A percentile compares a stretch with the other conserved stretches of the same genome.
These are phyloP conservation scores for Rhamphomyia laevipes DNA, from an alignment of 2,888 invertebrate genomes.

Conservation along the genomic window DNA sequence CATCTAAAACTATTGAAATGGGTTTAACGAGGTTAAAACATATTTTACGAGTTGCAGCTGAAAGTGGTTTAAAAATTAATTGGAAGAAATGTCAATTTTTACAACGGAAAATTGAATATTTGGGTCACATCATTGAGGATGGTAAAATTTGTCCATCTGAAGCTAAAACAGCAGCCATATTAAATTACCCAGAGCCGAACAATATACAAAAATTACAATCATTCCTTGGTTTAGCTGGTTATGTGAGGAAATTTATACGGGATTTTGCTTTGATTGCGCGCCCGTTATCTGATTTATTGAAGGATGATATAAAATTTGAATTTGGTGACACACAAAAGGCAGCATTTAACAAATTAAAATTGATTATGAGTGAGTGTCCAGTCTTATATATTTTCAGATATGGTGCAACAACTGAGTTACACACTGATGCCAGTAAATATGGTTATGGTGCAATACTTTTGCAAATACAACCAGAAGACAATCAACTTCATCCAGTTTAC, in stretches of 20 bases:
- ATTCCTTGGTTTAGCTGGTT: conserved; percentile 10
- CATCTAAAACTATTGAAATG: conserved; percentile 9
- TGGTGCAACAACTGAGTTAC: conserved; percentile 5
- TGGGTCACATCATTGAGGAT: conserved; percentile 3
- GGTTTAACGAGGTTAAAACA: conserved; percentile 7
- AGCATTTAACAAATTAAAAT: conserved; percentile 5
- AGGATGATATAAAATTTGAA: conserved; percentile 7
- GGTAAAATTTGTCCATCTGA: conserved; percentile 1
- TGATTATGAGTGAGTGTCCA: conserved; percentile 1
- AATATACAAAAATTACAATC: conserved; percentile 4
- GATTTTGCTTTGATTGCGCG: conserved; percentile 15
- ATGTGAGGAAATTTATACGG: conserved; percentile 12
- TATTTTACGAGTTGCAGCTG: conserved; percentile 8
- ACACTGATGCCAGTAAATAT: too few relatives aligned
- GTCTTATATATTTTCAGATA: conserved; percentile 3
- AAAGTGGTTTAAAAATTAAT: not conserved
- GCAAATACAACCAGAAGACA: not conserved
- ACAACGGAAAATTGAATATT: not conserved
- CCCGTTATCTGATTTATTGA: conserved; percentile 14
- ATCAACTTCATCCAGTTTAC: not conserved
- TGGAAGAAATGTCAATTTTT: not conserved
- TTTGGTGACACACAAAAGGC: not conserved
- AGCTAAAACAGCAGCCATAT: not conserved
- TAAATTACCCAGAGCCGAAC: not conserved
- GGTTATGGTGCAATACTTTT: not conserved